Evolutionary conservation across 2,888 invertebrate species (phyloP).

Genomic region (Drosophila robusta): DNA sequence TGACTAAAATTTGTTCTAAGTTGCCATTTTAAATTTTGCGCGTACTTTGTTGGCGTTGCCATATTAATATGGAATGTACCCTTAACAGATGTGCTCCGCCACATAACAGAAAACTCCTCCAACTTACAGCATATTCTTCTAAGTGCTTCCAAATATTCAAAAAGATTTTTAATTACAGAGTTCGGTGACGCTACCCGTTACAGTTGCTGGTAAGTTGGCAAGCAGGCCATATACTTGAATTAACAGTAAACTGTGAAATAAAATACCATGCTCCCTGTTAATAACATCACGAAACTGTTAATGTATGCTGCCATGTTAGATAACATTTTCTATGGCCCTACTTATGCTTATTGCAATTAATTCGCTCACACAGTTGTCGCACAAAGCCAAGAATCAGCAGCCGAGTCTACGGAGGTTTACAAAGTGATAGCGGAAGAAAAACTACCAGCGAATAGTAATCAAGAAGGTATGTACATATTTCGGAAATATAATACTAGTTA

Average conservation of each 20-base stretch:
- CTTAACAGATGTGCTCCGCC: conserved; percentile 16
- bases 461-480: conserved; percentile 47
- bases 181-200: conserved; percentile 61
- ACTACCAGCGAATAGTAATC: conserved; percentile 23
- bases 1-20: neutral
- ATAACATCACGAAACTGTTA: neutral
- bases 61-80: neutral
- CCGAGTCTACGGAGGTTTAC: conserved; percentile 62
- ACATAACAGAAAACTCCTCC: neutral
- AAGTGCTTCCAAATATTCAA: neutral
- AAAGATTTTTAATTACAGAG: conserved; percentile 36
- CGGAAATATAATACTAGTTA: neutral
- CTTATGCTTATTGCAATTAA: conserved; percentile 5
- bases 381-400: conserved; percentile 16
- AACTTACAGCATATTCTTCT: conserved; percentile 1
- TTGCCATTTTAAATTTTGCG: conserved; percentile 12
- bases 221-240: neutral
- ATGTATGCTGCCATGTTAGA: conserved; percentile 7
- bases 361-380: conserved; percentile 35
- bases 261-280: neutral
- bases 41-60: conserved; percentile 30
- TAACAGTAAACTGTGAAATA: neutral
- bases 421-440: conserved; percentile 75
- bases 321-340: conserved; percentile 9
- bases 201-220: conserved; percentile 44